A percentile compares a stretch with the other conserved stretches of the same genome.
Evolutionary conservation across 37 sponge, comb jelly and placozoan genomes (phyloP).

Genomic region (Beroe ovata): DNA sequence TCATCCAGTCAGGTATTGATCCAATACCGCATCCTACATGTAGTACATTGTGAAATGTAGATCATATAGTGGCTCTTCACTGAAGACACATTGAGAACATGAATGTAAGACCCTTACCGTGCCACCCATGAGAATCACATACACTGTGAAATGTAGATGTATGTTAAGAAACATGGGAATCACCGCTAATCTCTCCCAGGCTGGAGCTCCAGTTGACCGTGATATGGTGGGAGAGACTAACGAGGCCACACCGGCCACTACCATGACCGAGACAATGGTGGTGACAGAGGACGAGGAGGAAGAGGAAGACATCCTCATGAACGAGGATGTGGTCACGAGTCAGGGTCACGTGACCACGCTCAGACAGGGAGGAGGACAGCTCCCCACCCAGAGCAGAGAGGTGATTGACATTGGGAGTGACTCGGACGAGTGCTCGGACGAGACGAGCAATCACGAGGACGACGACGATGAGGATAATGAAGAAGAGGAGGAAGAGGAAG

Average conservation of each 20-base stretch:
- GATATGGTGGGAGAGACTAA: neutral
- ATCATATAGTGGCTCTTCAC: no score
- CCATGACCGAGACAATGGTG: neutral
- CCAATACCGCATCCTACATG: no score
- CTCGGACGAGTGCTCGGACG: neutral
- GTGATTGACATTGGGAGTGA: conserved; percentile 9
- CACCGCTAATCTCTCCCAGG: no score
- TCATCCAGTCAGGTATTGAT: conserved; percentile 11
- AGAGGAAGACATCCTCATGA: conserved; percentile 41
- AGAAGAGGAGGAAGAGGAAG: conserved; percentile 46
- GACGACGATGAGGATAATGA: conserved; percentile 43
- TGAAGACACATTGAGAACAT: no score
- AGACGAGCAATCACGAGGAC: neutral
- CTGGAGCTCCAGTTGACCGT: conserved; percentile 19
- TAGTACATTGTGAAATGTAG: no score
- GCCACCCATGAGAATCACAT: no score
- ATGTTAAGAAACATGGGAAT: no score
- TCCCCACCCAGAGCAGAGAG: neutral
- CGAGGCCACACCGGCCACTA: conserved; percentile 38
- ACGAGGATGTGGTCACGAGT: neutral
- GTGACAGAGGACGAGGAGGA: conserved; percentile 1
- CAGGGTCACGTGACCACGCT: conserved; percentile 13
- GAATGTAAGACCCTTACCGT: no score
- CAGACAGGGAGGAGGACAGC: neutral
- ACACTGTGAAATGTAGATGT: no score